phyloP scores from a whole-genome alignment of 1,140 invertebrate genomes.

The Papilio machaon region DNA sequence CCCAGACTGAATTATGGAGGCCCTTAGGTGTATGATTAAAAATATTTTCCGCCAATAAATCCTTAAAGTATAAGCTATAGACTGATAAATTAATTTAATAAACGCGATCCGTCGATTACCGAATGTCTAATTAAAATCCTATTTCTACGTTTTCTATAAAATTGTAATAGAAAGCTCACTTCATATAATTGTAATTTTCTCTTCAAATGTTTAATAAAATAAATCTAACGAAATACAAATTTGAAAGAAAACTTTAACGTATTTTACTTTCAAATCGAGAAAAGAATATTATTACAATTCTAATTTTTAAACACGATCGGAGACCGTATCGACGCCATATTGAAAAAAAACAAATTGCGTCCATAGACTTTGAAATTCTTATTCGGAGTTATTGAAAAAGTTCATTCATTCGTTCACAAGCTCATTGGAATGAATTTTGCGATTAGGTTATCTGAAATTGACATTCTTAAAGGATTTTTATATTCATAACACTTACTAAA shows the following conservation, averaged over 20 bases:
- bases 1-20: conserved; percentile 31
- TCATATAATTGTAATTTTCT: neutral
- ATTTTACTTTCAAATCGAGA: conserved; percentile 36
- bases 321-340: conserved; percentile 42
- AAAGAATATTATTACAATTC: conserved; percentile 31
- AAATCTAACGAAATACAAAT: conserved; percentile 9
- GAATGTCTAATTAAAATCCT: neutral
- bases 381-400: conserved; percentile 67
- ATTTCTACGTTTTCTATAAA: neutral
- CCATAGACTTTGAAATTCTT: conserved; percentile 42
- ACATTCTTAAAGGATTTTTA: neutral
- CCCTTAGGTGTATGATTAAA: conserved; percentile 38
- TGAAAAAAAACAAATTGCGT: conserved; percentile 46
- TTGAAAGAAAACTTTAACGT: conserved; percentile 21
- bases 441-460: conserved; percentile 29
- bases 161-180: neutral
- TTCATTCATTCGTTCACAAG: conserved; percentile 56
- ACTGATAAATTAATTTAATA: neutral
- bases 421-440: conserved; percentile 29
- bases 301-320: conserved; percentile 46
- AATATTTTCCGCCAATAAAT: conserved; percentile 35
- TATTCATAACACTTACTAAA: neutral
- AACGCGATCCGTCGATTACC: neutral
- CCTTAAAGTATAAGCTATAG: conserved; percentile 3
- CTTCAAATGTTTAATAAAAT: conserved; percentile 11